Evolutionary conservation across 1,140 invertebrate genomes (phyloP).

Genomic region (Drosophila kepulauana): DNA sequence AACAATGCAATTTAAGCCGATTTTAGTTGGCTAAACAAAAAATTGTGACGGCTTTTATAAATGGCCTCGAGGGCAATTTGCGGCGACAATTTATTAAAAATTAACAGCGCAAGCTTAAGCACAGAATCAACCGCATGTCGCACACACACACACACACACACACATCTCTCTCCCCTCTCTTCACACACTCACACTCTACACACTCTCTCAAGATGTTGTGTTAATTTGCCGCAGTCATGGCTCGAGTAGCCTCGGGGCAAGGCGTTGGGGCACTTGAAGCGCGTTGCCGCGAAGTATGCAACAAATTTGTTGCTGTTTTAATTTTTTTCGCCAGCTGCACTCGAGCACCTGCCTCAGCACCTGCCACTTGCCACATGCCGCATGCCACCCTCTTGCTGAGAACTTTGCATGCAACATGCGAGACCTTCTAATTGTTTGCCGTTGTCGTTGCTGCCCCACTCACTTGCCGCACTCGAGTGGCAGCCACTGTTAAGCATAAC

Average conservation of each 20-base stretch:
- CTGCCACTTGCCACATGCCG: conserved; percentile 29
- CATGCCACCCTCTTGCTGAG: background rate
- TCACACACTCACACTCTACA: background rate
- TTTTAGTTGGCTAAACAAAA: conserved; percentile 13
- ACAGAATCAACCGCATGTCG: conserved; percentile 13
- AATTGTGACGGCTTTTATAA: conserved; percentile 24
- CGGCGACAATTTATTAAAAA: conserved; percentile 71
- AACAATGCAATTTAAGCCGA: conserved; percentile 56
- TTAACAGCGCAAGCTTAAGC: conserved; percentile 27
- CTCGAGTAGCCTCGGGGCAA: conserved; percentile 15
- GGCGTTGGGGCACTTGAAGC: conserved; percentile 53
- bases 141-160: background rate
- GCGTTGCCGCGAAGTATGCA: conserved; percentile 68
- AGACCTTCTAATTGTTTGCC: conserved; percentile 73
- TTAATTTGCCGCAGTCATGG: conserved; percentile 80
- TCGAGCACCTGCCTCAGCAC: conserved; percentile 54
- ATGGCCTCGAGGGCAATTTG: conserved; percentile 46
- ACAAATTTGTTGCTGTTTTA: conserved; percentile 80
- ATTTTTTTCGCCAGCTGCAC: conserved; percentile 76
- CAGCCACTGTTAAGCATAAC: conserved; percentile 59
- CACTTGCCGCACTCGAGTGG: conserved; percentile 14
- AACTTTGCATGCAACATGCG: conserved; percentile 61
- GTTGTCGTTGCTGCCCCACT: background rate
- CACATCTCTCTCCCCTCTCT: background rate
- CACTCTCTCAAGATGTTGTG: conserved; percentile 63